phyloP scores from a whole-genome alignment of 2,113 vertebrate species.

The Euleptes europaea region DNA sequence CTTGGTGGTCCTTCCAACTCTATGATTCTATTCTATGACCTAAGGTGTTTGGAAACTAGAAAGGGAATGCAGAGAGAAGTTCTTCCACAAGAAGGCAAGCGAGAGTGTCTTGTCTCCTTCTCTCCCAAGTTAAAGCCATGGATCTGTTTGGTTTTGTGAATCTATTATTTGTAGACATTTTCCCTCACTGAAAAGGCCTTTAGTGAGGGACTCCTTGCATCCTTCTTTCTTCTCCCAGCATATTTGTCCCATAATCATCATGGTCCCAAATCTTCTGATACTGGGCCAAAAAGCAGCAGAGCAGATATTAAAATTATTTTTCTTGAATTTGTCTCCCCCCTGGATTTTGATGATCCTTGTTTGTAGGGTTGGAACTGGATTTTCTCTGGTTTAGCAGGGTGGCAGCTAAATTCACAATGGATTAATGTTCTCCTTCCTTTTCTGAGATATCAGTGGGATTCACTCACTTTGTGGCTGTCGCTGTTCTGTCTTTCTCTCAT shows the following conservation, averaged over 20 bases:
- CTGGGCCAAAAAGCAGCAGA: too few relatives aligned
- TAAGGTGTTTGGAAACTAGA: neutral
- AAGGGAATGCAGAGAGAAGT: neutral
- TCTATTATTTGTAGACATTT: too few relatives aligned
- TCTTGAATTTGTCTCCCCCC: neutral
- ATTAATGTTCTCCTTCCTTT: neutral
- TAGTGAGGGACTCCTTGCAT: neutral
- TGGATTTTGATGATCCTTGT: neutral
- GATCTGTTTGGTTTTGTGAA: neutral
- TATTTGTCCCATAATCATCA: neutral
- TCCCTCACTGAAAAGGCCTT: neutral
- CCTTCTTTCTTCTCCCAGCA: neutral
- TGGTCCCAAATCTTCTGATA: neutral
- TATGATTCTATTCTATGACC: too few relatives aligned
- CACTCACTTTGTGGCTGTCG: neutral
- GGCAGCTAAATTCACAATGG: neutral
- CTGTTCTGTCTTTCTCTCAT: neutral
- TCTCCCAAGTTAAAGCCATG: neutral
- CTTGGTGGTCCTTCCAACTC: too few relatives aligned
- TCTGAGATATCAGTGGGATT: fast-evolving
- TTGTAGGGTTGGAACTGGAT: neutral
- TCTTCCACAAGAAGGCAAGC: neutral
- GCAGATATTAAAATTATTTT: neutral
- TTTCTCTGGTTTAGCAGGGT: neutral
- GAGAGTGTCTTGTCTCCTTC: neutral